Evolutionary conservation across 2,797 vertebrate species (phyloP).

Genomic region (Pogoniulus pusillus): DNA sequence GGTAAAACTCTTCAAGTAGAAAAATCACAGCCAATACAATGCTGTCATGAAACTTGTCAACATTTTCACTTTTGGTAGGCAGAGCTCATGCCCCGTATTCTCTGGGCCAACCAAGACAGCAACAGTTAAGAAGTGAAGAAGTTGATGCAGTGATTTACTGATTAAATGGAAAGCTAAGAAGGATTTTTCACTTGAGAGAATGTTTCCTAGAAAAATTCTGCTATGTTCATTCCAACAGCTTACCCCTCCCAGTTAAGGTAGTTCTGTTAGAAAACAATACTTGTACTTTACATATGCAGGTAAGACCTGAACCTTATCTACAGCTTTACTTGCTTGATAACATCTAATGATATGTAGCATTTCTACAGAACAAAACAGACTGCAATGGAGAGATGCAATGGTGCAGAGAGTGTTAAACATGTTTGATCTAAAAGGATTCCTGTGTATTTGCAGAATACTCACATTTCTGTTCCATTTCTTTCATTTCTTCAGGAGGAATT

Average conservation of each 20-base stretch:
- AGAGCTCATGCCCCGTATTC: background rate
- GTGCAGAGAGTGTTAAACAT: conserved; percentile 27
- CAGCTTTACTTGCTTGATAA: background rate
- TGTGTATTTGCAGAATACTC: conserved; percentile 71
- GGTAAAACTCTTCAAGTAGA: background rate
- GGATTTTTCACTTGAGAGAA: background rate
- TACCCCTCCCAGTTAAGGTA: background rate
- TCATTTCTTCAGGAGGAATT: conserved; percentile 93
- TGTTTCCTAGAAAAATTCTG: background rate
- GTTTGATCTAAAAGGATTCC: background rate
- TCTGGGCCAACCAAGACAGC: background rate
- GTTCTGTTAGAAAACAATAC: background rate
- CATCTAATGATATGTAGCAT: background rate
- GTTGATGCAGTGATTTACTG: background rate
- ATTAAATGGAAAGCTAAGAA: background rate
- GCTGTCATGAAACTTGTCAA: background rate
- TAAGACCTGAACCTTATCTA: background rate
- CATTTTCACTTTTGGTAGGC: background rate
- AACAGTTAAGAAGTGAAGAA: background rate
- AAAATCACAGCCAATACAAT: background rate
- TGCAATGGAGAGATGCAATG: conserved; percentile 22
- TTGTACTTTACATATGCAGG: background rate
- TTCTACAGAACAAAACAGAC: conserved; percentile 4
- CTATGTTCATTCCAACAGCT: background rate
- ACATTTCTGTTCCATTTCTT: conserved; percentile 95